phyloP scores from a whole-genome alignment of 2,113 vertebrate genomes.

The Pomatorhinus ruficollis region DNA sequence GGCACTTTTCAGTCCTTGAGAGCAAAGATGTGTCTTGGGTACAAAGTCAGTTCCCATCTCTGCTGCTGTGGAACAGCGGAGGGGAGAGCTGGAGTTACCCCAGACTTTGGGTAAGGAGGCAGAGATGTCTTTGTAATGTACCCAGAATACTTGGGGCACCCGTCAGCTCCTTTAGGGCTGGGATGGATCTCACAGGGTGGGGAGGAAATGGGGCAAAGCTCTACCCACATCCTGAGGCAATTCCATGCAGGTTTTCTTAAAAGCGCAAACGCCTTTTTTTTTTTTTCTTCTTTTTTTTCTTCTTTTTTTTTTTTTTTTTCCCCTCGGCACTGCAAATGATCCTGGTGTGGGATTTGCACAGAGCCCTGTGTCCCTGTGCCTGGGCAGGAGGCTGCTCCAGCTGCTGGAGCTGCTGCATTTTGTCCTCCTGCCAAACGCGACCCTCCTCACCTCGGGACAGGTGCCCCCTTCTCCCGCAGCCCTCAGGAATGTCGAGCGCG shows the following conservation, averaged over 20 bases:
- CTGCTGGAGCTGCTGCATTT: background rate
- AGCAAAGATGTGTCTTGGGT: background rate
- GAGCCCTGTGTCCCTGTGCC: background rate
- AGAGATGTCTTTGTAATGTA: background rate
- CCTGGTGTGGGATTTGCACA: background rate
- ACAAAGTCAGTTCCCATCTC: accelerated
- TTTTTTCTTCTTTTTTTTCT: background rate
- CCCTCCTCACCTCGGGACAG: background rate
- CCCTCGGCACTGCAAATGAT: background rate
- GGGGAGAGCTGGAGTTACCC: background rate
- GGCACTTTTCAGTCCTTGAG: background rate
- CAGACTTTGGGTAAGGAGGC: background rate
- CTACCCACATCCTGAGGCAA: conserved; percentile 37
- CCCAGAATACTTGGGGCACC: background rate
- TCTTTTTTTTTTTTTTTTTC: background rate
- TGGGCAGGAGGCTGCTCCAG: background rate
- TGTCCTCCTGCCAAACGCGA: background rate
- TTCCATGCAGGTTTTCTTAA: background rate
- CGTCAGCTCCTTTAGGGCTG: background rate
- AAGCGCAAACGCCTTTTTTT: background rate
- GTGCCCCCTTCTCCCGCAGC: background rate
- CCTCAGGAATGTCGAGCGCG: background rate
- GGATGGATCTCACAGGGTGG: background rate
- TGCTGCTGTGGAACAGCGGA: background rate
- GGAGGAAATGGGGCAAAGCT: conserved; percentile 28